These are phyloP conservation scores for Sclerodermus sp. DNA, from an alignment of 2,888 invertebrate species.

Conservation along the genomic window DNA sequence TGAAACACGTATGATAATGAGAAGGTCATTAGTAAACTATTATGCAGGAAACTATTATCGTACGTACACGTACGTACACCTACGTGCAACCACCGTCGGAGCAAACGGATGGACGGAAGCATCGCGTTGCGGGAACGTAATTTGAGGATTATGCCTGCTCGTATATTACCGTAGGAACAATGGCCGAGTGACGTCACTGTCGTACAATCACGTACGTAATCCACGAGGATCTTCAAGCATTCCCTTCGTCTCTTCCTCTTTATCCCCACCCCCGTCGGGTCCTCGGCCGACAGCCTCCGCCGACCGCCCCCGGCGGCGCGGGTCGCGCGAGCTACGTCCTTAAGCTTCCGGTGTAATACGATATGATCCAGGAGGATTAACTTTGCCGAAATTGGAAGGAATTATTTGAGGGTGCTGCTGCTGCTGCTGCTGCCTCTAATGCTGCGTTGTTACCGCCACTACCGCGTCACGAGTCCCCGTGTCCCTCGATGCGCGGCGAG, in stretches of 20 bases:
- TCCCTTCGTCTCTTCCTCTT: conserved; percentile 7
- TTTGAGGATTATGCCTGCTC: conserved; percentile 47
- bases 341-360: conserved; percentile 24
- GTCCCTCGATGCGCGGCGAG: no score
- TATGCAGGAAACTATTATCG: conserved; percentile 42
- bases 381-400: conserved; percentile 27
- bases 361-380: conserved; percentile 35
- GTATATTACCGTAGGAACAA: conserved; percentile 46
- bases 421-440: no score
- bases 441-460: no score
- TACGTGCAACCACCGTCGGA: conserved; percentile 16
- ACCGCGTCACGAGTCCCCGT: no score
- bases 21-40: conserved; percentile 40
- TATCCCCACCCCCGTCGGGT: not conserved
- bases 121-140: conserved; percentile 40
- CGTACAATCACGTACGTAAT: conserved; percentile 46
- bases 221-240: conserved; percentile 42
- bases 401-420: conserved; percentile 15
- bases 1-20: conserved; percentile 15
- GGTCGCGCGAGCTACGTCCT: conserved; percentile 11
- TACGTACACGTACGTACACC: conserved; percentile 10
- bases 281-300: not conserved
- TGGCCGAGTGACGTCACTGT: conserved; percentile 34
- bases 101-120: conserved; percentile 33
- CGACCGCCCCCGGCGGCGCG: conserved; percentile 12